A percentile compares a stretch with the other conserved stretches of the same genome.
Evolutionary conservation across 2,888 invertebrate species (phyloP).

Genomic region (Sinohyriopsis cumingii): DNA sequence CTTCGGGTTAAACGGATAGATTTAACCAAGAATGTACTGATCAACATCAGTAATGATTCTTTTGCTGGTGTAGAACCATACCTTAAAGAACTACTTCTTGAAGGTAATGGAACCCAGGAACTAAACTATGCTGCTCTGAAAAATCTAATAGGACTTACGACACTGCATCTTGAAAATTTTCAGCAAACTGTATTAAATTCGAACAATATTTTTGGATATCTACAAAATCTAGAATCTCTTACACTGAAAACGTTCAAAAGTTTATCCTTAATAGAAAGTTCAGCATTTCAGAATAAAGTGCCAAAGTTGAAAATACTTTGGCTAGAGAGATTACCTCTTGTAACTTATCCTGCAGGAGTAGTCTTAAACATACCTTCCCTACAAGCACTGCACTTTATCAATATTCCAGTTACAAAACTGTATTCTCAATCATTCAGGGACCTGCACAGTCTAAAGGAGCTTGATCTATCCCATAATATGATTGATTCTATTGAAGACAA

Average conservation of each 20-base stretch:
- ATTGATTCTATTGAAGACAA: conserved; percentile 10
- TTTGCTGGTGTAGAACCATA: conserved; percentile 85
- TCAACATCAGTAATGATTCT: conserved; percentile 86
- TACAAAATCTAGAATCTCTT: conserved; percentile 36
- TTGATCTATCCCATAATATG: conserved; percentile 40
- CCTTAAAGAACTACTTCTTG: conserved; percentile 86
- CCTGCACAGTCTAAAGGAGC: conserved; percentile 27
- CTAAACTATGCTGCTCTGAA: conserved; percentile 39
- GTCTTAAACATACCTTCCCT: conserved; percentile 30
- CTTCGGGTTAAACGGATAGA: conserved; percentile 86
- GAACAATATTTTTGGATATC: conserved; percentile 25
- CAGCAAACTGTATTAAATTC: conserved; percentile 15
- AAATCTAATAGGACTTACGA: conserved; percentile 33
- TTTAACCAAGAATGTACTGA: conserved; percentile 87
- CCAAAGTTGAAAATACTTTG: conserved; percentile 28
- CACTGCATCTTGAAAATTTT: conserved; percentile 42
- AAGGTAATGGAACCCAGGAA: conserved; percentile 32
- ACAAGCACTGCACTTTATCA: conserved; percentile 27
- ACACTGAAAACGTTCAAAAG: conserved; percentile 25
- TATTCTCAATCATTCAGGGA: conserved; percentile 25
- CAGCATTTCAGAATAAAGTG: conserved; percentile 37
- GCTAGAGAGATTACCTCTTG: conserved; percentile 21
- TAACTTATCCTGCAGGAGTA: conserved; percentile 31
- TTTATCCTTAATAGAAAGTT: conserved; percentile 17
- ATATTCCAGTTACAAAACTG: conserved; percentile 34